Evolutionary conservation across 1,140 invertebrate species (phyloP).

Genomic region (Mylabris phalerata): DNA sequence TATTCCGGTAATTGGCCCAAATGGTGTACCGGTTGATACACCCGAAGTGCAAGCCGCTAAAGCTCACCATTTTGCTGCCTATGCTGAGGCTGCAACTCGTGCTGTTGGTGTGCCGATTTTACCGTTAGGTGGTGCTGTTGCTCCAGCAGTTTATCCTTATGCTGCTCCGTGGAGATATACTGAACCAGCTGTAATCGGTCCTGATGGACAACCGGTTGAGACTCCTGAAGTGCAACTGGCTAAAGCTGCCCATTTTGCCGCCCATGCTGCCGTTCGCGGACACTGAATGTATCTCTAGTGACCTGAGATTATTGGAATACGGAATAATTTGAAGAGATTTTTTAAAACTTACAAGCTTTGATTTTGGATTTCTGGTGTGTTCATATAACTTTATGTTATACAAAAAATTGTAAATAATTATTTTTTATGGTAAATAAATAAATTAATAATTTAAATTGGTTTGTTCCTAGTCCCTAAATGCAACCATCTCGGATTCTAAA

Average conservation of each 20-base stretch:
- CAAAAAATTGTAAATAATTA: too few relatives aligned
- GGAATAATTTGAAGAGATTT: too few relatives aligned
- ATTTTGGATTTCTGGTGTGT: too few relatives aligned
- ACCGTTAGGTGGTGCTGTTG: not conserved
- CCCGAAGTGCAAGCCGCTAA: constrained; percentile 54
- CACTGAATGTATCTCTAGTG: not conserved
- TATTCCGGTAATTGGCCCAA: constrained; percentile 43
- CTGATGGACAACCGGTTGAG: constrained; percentile 38
- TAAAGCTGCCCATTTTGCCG: constrained; percentile 52
- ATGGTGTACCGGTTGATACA: constrained; percentile 52
- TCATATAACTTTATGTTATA: too few relatives aligned
- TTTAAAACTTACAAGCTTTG: too few relatives aligned
- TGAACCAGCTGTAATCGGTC: constrained; percentile 22
- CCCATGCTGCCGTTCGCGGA: constrained; percentile 42
- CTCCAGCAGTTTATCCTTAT: constrained; percentile 3
- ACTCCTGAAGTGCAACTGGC: constrained; percentile 54
- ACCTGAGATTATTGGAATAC: too few relatives aligned
- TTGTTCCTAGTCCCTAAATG: too few relatives aligned
- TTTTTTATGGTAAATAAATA: too few relatives aligned
- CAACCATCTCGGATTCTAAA: too few relatives aligned
- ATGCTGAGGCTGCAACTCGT: constrained; percentile 42
- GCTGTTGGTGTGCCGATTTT: constrained; percentile 17
- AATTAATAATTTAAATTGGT: too few relatives aligned
- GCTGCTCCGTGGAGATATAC: constrained; percentile 1
- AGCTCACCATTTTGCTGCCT: constrained; percentile 50